Base-by-base conservation (phyloP, 2,888 invertebrate species). In the Urechis unicinctus region DNA sequence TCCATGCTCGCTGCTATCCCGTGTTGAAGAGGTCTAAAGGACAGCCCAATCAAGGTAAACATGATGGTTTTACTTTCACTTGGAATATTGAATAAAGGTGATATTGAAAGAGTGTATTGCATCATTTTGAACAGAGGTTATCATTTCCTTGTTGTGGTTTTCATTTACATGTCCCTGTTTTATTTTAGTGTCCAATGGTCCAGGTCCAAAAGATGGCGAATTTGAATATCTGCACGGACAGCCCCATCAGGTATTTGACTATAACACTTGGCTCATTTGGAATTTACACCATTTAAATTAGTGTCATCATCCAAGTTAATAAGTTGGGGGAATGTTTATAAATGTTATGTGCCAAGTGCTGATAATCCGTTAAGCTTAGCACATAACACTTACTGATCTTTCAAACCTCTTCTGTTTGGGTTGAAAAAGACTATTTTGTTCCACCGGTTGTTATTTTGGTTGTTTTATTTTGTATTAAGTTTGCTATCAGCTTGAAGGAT, bases 141-240 rank as follows among this genome's bases (percentile, higher is more conserved):
- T n/a, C n/a, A n/a, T n/a, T n/a, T n/a, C n/a, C n/a, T n/a, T n/a
- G n/a, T n/a, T n/a, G n/a, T 50, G 36, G 36, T 50, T 31, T 50
- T 25, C 17, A 31, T 24, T 50, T 50, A 0, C 1, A 9, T 50
- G 22, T 13, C 50, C 21, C 26, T 50, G 29, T 49, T 44, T 9
- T 17, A 50, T 48, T 59, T 45, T 49, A 60, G 60, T 57, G 55
- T 60, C 60, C 52, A 60, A 60, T 55, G 60, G 60, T 53, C 51
- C 57, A 45, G 55, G 50, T n/a, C 42, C 52, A 21, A 60, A 60
- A 44, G 57, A 57, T 42, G 43, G 30, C n/a, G 60, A 60, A 55
- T 60, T 57, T 50, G 57, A 57, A 29, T 53, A 53, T 31, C 46
- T 53, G 53, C 53, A 53, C n/a, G 45, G 46, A 29, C 53, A 46